phyloP scores from a whole-genome alignment of 2,888 invertebrate species.

The Dioctria rufipes region DNA sequence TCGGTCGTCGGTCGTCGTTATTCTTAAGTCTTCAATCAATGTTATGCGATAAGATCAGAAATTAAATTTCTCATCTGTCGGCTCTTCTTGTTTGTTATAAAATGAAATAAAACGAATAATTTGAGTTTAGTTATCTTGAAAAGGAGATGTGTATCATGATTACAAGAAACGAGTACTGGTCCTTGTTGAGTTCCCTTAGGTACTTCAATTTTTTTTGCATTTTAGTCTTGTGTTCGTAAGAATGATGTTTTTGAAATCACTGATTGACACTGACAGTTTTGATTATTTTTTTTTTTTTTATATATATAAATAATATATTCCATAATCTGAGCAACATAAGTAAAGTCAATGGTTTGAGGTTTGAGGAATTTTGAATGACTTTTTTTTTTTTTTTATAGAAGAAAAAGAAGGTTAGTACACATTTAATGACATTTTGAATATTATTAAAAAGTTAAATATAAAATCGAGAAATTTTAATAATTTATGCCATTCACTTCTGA shows the following conservation, averaged over 20 bases:
- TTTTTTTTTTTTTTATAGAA: too few relatives aligned
- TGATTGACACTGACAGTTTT: not conserved
- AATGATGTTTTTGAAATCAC: not conserved
- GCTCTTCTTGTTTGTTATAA: not conserved
- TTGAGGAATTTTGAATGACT: too few relatives aligned
- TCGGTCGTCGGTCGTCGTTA: conserved; percentile 3
- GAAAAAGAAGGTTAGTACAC: too few relatives aligned
- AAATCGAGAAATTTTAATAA: too few relatives aligned
- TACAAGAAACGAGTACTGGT: not conserved
- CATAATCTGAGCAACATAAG: too few relatives aligned
- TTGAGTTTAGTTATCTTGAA: not conserved
- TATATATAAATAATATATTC: too few relatives aligned
- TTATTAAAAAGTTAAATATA: too few relatives aligned
- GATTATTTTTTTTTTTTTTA: not conserved
- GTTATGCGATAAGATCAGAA: conserved; percentile 41
- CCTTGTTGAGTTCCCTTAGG: conserved; percentile 6
- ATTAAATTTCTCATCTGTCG: conserved; percentile 40
- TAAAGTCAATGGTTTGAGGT: too few relatives aligned
- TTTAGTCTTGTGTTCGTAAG: not conserved
- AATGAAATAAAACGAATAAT: conserved; percentile 1
- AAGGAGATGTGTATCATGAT: conserved; percentile 20
- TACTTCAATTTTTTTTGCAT: not conserved
- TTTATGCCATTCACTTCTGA: too few relatives aligned
- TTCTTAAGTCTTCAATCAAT: conserved; percentile 40
- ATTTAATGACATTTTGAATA: too few relatives aligned